These are phyloP conservation scores for Propithecus perrieri DNA, from an alignment of 2,797 vertebrate genomes.

Conservation along the genomic window DNA sequence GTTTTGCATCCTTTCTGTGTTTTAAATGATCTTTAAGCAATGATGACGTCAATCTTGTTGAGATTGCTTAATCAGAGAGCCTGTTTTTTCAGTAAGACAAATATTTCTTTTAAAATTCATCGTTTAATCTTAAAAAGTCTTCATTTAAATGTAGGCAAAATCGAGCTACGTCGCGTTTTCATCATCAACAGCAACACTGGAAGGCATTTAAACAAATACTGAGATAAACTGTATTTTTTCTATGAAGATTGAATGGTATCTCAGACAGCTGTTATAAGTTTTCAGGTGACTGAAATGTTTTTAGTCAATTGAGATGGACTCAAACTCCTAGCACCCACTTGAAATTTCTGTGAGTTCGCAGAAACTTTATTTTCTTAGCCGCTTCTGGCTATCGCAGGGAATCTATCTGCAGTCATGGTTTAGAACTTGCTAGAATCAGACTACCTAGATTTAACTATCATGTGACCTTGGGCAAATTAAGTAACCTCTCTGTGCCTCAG, in stretches of 20 bases:
- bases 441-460: not conserved
- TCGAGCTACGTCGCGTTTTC: slow-evolving; percentile 41
- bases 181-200: slow-evolving; percentile 55
- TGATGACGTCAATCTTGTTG: slow-evolving; percentile 76
- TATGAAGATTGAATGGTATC: accelerated
- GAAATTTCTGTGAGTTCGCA: not conserved
- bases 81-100: slow-evolving; percentile 74
- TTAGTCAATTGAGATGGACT: not conserved
- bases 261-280: not conserved
- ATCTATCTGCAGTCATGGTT: accelerated
- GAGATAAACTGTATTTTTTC: not conserved
- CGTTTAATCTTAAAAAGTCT: slow-evolving; percentile 61
- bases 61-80: slow-evolving; percentile 83
- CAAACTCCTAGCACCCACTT: not conserved
- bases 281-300: not conserved
- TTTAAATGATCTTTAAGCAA: slow-evolving; percentile 82
- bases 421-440: not conserved
- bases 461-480: not conserved
- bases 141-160: slow-evolving; percentile 40
- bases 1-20: slow-evolving; percentile 69
- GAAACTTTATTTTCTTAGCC: not conserved
- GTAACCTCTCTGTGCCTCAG: not conserved
- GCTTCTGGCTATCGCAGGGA: not conserved
- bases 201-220: slow-evolving; percentile 43
- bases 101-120: slow-evolving; percentile 58